A percentile compares a stretch with the other conserved stretches of the same genome.
Evolutionary conservation across 2,113 vertebrate species (phyloP).

Genomic region (Ardeotis arabs): DNA sequence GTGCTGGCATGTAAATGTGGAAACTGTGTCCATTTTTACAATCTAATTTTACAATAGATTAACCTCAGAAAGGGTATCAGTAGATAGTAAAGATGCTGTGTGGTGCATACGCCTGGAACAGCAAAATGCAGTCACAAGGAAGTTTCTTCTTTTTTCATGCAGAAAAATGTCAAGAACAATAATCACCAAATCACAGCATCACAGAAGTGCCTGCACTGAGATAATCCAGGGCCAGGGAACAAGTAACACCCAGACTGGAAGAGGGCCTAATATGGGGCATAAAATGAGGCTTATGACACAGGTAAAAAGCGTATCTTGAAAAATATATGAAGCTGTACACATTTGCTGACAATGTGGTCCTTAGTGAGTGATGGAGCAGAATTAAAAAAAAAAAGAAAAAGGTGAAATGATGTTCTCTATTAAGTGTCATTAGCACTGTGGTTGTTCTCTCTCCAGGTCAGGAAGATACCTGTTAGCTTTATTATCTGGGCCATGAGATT

Average conservation of each 20-base stretch:
- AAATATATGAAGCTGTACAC: conserved; percentile 37
- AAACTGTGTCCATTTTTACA: conserved; percentile 69
- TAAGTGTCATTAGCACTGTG: conserved; percentile 31
- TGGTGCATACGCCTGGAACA: conserved; percentile 19
- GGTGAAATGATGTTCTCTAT: not conserved
- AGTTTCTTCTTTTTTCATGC: not conserved
- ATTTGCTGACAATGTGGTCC: conserved; percentile 12
- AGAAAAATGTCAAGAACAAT: conserved; percentile 57
- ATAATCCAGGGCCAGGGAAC: conserved; percentile 9
- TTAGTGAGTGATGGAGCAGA: not conserved
- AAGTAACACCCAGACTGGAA: not conserved
- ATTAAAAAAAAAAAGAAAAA: not conserved
- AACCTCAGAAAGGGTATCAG: conserved; percentile 67
- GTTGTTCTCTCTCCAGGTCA: conserved; percentile 31
- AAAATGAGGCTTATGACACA: conserved; percentile 43
- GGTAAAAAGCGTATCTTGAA: conserved; percentile 6
- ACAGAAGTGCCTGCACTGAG: conserved; percentile 8
- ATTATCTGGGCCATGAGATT: conserved; percentile 27
- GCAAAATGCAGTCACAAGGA: conserved; percentile 36
- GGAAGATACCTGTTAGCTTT: conserved; percentile 53
- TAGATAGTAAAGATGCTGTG: conserved; percentile 28
- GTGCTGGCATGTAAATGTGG: conserved; percentile 49
- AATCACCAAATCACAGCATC: conserved; percentile 20
- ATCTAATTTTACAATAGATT: conserved; percentile 79
- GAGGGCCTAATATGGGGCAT: not conserved